These are phyloP conservation scores for Leucophora obtusa DNA, from an alignment of 2,888 invertebrate species.

Conservation along the genomic window DNA sequence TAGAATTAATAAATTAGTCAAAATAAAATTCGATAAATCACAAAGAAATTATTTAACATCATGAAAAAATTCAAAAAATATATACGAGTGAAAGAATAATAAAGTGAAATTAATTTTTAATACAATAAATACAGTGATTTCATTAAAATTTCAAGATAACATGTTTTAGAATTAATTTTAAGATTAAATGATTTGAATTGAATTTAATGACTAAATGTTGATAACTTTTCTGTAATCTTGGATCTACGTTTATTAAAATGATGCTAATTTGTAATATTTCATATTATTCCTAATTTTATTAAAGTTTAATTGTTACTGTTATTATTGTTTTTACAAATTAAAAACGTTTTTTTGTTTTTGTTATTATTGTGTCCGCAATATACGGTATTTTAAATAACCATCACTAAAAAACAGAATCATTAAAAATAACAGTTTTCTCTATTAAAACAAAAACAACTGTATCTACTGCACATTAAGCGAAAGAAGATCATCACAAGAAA, in stretches of 20 bases:
- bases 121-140: not conserved
- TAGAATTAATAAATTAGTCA: conserved; percentile 3
- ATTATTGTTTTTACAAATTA: not conserved
- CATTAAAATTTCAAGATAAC: not conserved
- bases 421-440: conserved; percentile 59
- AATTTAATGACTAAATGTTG: too few species aligned
- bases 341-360: not conserved
- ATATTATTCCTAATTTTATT: too few species aligned
- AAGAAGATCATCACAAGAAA: conserved; percentile 42
- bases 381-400: conserved; percentile 39
- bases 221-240: too few species aligned
- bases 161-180: too few species aligned
- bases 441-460: conserved; percentile 40
- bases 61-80: conserved; percentile 1
- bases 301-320: not conserved
- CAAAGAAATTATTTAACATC: not conserved
- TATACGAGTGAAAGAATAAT: not conserved
- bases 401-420: conserved; percentile 15
- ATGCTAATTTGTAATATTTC: too few species aligned
- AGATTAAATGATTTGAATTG: too few species aligned
- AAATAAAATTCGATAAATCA: not conserved
- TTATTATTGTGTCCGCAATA: conserved; percentile 58
- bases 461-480: conserved; percentile 29
- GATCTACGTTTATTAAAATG: too few species aligned
- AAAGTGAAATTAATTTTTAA: not conserved